phyloP scores from a whole-genome alignment of 2,888 invertebrate species.

The Cancer borealis region DNA sequence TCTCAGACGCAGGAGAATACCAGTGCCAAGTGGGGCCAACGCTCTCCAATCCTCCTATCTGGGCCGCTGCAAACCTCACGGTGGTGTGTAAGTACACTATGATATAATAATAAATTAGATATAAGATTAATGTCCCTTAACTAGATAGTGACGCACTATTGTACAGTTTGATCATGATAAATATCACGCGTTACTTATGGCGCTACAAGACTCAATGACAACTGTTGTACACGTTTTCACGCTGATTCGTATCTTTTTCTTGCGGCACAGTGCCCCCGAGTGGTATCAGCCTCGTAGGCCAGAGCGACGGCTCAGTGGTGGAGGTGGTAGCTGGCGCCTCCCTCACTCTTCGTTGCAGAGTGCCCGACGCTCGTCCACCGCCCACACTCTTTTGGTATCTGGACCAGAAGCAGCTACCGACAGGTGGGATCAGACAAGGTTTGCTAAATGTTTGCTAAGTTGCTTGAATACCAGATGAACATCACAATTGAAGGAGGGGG shows the following conservation, averaged over 20 bases:
- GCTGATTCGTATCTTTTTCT: background rate
- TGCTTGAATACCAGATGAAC: background rate
- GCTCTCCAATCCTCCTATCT: constrained; percentile 55
- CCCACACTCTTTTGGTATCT: constrained; percentile 70
- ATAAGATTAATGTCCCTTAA: too few species aligned
- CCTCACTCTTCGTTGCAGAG: constrained; percentile 69
- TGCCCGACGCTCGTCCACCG: constrained; percentile 69
- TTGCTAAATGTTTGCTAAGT: background rate
- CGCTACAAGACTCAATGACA: background rate
- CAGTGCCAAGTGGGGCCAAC: constrained; percentile 73
- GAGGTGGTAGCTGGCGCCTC: constrained; percentile 64
- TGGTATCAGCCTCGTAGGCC: constrained; percentile 51
- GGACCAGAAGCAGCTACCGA: constrained; percentile 44
- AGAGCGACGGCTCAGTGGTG: constrained; percentile 61
- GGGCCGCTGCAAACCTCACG: constrained; percentile 65
- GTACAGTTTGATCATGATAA: background rate
- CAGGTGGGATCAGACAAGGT: background rate
- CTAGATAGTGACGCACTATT: too few species aligned
- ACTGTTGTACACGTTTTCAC: background rate
- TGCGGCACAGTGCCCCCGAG: constrained; percentile 50
- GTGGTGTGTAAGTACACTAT: constrained; percentile 64
- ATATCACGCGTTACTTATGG: too few species aligned
- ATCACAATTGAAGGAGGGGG: background rate
- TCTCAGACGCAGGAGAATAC: constrained; percentile 68
- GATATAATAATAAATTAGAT: too few species aligned